phyloP scores from a whole-genome alignment of 2,113 vertebrate genomes.

The Rhadina sibilatrix region DNA sequence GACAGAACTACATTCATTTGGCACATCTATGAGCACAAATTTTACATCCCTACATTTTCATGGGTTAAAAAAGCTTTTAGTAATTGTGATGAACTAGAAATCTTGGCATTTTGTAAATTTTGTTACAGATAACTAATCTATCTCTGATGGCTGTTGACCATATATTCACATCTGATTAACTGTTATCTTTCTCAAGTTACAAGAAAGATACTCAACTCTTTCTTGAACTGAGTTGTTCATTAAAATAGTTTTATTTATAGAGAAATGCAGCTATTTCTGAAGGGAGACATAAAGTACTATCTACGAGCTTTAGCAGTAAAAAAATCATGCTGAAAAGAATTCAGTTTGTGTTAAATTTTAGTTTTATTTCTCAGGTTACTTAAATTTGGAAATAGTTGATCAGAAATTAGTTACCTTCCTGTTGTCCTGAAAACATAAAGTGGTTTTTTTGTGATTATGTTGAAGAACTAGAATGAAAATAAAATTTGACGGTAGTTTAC shows the following conservation, averaged over 20 bases:
- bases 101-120: background rate
- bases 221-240: background rate
- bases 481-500: background rate
- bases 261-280: background rate
- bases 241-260: background rate
- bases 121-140: background rate
- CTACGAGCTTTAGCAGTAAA: background rate
- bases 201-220: background rate
- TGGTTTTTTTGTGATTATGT: background rate
- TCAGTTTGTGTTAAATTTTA: background rate
- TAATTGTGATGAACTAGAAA: background rate
- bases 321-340: background rate
- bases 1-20: background rate
- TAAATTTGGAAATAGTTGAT: background rate
- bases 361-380: constrained; percentile 14
- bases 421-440: background rate
- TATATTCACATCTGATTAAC: background rate
- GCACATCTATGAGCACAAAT: background rate
- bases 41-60: background rate
- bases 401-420: background rate
- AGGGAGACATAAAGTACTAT: background rate
- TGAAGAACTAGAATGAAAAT: background rate
- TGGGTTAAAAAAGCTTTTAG: background rate
- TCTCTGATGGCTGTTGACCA: background rate
- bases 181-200: background rate